Conservation (phyloP, 1,140 invertebrate species). For the Scaptodrosophila lebanonensis region DNA sequence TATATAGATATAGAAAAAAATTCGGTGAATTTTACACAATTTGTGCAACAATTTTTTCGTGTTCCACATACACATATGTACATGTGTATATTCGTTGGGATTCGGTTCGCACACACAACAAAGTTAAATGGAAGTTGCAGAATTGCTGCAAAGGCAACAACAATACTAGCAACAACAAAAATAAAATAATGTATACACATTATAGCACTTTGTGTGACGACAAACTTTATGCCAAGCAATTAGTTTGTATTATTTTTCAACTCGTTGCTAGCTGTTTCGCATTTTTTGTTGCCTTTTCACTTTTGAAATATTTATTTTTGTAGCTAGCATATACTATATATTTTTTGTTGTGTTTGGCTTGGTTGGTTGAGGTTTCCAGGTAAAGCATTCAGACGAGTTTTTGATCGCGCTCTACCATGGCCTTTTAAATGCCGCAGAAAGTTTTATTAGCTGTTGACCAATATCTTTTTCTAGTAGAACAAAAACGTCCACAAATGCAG, state of each 20-base stretch:
- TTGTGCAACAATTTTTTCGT: conserved; percentile 19
- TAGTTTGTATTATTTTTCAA: conserved; percentile 58
- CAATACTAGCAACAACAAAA: conserved; percentile 8
- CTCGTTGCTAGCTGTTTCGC: conserved; percentile 18
- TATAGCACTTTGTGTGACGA: conserved; percentile 38
- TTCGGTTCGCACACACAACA: conserved; percentile 22
- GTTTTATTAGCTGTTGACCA: conserved; percentile 69
- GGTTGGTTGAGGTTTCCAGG: conserved; percentile 1
- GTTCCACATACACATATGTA: conserved; percentile 13
- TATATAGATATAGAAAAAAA: conserved; percentile 26
- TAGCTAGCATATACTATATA: conserved; percentile 2
- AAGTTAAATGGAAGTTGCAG: conserved; percentile 38
- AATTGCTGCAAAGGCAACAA: background rate
- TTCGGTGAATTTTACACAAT: conserved; percentile 9
- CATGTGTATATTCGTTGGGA: background rate
- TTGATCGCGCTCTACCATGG: conserved; percentile 18
- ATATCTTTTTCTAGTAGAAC: conserved; percentile 34
- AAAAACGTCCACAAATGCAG: too few relatives aligned
- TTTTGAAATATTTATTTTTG: conserved; percentile 65
- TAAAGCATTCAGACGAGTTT: conserved; percentile 14
- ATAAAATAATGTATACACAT: conserved; percentile 25
- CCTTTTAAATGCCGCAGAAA: conserved; percentile 47
- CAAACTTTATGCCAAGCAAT: conserved; percentile 65
- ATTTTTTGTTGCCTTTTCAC: conserved; percentile 29
- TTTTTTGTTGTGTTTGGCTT: too few relatives aligned